These are phyloP conservation scores for Brachionichthys hirsutus DNA, from an alignment of 2,113 vertebrate species.

Conservation along the genomic window DNA sequence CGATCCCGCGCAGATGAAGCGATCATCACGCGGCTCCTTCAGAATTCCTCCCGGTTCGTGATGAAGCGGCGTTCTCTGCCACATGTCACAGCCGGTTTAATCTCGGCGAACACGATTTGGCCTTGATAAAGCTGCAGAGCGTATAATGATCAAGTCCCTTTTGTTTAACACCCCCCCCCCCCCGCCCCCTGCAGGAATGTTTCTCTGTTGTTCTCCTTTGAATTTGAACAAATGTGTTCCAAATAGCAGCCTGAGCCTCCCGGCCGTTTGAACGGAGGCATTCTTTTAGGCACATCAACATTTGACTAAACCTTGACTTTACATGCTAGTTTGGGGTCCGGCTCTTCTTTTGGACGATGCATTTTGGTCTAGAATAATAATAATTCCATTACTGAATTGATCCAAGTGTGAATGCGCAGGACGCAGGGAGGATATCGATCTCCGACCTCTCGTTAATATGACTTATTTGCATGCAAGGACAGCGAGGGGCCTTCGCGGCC, in stretches of 20 bases:
- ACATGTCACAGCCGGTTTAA: conserved; percentile 31
- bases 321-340: too few species aligned
- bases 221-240: conserved; percentile 56
- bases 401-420: conserved; percentile 27
- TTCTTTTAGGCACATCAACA: conserved; percentile 51
- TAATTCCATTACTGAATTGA: too few species aligned
- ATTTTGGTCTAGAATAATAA: too few species aligned
- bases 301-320: too few species aligned
- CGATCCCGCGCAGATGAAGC: conserved; percentile 25
- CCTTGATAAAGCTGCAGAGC: conserved; percentile 54
- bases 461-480: conserved; percentile 25
- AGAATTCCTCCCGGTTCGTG: conserved; percentile 22
- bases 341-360: too few species aligned
- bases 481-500: conserved; percentile 51
- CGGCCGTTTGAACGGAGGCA: conserved; percentile 39
- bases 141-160: conserved; percentile 43
- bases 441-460: conserved; percentile 47
- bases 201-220: conserved; percentile 51
- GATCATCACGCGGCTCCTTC: conserved; percentile 11
- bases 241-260: conserved; percentile 48
- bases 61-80: conserved; percentile 29
- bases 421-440: conserved; percentile 30
- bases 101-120: conserved; percentile 34
- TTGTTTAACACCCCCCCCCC: conserved; percentile 41
- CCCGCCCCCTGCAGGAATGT: conserved; percentile 46